Percentiles rank a stretch among this genome's conserved stretches.
Evolutionary conservation across 2,888 invertebrate species (phyloP).

Genomic region (Lycia hirtaria): DNA sequence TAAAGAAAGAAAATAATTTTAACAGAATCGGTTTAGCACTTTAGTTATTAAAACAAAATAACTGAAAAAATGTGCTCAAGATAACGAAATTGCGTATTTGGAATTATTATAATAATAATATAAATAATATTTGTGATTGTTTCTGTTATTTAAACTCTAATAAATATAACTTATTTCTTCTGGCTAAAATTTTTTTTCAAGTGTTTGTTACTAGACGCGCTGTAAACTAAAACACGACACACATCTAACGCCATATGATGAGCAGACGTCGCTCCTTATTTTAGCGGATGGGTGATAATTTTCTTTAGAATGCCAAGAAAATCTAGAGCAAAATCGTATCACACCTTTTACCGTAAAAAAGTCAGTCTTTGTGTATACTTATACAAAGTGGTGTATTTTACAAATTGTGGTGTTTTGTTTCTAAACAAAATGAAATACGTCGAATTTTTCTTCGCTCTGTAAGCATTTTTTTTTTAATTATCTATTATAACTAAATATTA

Average conservation of each 20-base stretch:
- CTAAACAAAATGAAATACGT: conserved; percentile 50
- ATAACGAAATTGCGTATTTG: too few relatives aligned
- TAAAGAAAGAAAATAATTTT: too few relatives aligned
- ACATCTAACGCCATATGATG: not conserved
- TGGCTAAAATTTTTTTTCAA: too few relatives aligned
- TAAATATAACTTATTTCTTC: too few relatives aligned
- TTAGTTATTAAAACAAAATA: too few relatives aligned
- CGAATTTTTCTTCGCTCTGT: conserved; percentile 49
- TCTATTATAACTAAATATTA: not conserved
- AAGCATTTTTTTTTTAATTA: conserved; percentile 42
- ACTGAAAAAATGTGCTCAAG: too few relatives aligned
- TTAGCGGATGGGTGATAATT: conserved; percentile 61
- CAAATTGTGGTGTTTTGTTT: conserved; percentile 27
- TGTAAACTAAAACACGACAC: not conserved
- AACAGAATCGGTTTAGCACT: too few relatives aligned
- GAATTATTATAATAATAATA: too few relatives aligned
- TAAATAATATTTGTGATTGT: too few relatives aligned
- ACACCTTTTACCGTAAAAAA: conserved; percentile 26
- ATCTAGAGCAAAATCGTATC: conserved; percentile 44
- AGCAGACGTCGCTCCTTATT: conserved; percentile 36
- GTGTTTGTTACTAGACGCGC: too few relatives aligned
- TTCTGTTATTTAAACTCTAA: too few relatives aligned
- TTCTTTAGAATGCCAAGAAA: conserved; percentile 36
- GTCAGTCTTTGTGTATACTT: conserved; percentile 47
- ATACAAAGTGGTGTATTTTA: conserved; percentile 43